phyloP scores from a whole-genome alignment of 2,888 invertebrate species.

The Colostygia pectinataria region DNA sequence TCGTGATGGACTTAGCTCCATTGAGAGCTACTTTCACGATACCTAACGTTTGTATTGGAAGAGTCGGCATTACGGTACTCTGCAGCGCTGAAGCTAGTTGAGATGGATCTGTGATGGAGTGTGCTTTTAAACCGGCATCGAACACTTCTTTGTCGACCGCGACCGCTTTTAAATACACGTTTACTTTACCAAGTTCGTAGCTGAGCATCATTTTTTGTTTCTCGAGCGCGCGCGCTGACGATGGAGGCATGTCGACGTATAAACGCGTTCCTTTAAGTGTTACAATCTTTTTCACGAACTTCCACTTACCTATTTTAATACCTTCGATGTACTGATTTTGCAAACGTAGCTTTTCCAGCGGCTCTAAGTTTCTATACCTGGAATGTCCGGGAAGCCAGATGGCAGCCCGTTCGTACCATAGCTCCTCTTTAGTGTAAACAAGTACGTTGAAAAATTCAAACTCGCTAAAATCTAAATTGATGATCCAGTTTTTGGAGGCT shows the following conservation, averaged over 20 bases:
- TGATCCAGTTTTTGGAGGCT: constrained; percentile 61
- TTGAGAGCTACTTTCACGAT: constrained; percentile 57
- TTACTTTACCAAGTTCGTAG: constrained; percentile 72
- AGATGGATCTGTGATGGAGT: constrained; percentile 37
- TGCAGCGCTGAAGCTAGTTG: constrained; percentile 41
- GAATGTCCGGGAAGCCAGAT: constrained; percentile 74
- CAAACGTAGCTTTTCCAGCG: constrained; percentile 61
- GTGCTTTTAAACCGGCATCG: constrained; percentile 59
- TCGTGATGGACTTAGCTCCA: constrained; percentile 51
- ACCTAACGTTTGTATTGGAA: constrained; percentile 31
- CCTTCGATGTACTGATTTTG: constrained; percentile 61
- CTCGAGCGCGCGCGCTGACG: constrained; percentile 64
- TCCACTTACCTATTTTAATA: constrained; percentile 68
- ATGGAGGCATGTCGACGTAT: constrained; percentile 73
- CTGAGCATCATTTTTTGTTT: constrained; percentile 63
- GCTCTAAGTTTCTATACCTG: constrained; percentile 55
- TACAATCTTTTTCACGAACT: constrained; percentile 66
- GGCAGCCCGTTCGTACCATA: constrained; percentile 73
- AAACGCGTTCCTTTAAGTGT: constrained; percentile 63
- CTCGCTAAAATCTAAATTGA: constrained; percentile 58
- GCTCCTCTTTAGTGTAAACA: constrained; percentile 67
- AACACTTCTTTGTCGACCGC: constrained; percentile 70
- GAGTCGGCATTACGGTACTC: constrained; percentile 55
- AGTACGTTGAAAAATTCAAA: constrained; percentile 58
- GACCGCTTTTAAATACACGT: constrained; percentile 63